Base-by-base conservation (phyloP, 2,113 vertebrate species). In the Platanista minor region DNA sequence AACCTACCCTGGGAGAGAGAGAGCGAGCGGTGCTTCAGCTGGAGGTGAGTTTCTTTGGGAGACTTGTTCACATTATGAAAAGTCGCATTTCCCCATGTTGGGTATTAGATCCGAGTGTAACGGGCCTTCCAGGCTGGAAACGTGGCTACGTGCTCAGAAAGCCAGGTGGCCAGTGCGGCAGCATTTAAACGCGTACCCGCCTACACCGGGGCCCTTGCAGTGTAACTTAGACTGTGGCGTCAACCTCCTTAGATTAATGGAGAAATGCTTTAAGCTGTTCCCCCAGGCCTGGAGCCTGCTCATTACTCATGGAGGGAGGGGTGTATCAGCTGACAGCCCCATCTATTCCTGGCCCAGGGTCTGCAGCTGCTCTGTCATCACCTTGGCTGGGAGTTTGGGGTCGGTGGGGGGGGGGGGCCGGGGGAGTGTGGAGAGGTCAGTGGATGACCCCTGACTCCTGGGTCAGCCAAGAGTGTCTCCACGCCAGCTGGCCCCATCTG, bases 41-140 rank as follows among this genome's bases (percentile, higher is more conserved):
- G 52, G 36, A 86, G 75, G 91, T 90, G 89, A 92, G 81, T 78
- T 72, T 96, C 74, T 96, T 80, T 57, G 72, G 92, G 82, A 96
- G 41, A 92, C 94, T 86, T 82, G 41, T 94, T 96, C 82, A 86
- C 82, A 95, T 97, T 82, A 95, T 41, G 33, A 83, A 49, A 96
- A 94, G 86, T 81, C 95, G 62, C 94, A 75, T 86, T 86, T 89
- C 25, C 67, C 80, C 82, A 15, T 96, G 93, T 96, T 88, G 93
- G 95, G 96, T 94, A 93, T 98, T 95, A 75, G 91, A 82, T 89
- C 86, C 6, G 20, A 96, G 59, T 8, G 14, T 46, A 93, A 54
- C 39, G 49, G 86, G 78, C 89, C 43, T 96, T 95, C 89, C 69
- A 86, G 94, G 80, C 96, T 93, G 36, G 72, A 87, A 75, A 36